Conservation (phyloP, 1,140 invertebrate species). For the Drosophila mojavensis region DNA sequence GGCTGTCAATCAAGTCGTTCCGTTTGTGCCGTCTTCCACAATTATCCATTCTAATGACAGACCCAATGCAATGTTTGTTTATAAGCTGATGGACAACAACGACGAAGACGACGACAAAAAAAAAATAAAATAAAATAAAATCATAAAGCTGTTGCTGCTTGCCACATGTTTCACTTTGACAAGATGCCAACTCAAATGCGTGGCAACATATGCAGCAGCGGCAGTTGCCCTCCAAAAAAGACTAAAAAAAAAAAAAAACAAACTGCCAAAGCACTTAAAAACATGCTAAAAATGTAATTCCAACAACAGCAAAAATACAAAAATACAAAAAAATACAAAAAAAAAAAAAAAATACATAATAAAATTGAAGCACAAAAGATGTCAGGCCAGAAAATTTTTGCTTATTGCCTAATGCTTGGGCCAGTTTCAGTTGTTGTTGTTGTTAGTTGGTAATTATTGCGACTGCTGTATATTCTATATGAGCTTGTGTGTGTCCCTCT, state of each 20-base stretch:
- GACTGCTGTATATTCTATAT: conserved; percentile 21
- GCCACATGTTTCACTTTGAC: conserved; percentile 75
- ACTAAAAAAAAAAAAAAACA: not conserved
- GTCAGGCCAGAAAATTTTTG: conserved; percentile 49
- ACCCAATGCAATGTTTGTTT: conserved; percentile 57
- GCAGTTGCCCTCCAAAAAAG: not conserved
- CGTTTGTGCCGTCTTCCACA: conserved; percentile 48
- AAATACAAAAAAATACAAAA: conserved; percentile 40
- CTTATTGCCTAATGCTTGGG: conserved; percentile 46
- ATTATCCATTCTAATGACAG: conserved; percentile 80
- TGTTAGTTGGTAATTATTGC: conserved; percentile 27
- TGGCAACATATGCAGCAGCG: conserved; percentile 25
- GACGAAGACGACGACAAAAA: conserved; percentile 9
- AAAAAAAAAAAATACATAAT: conserved; percentile 37
- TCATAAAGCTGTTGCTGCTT: conserved; percentile 54
- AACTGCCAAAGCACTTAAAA: conserved; percentile 65
- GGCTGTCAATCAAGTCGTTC: conserved; percentile 59
- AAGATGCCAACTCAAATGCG: conserved; percentile 69
- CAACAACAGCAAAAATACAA: conserved; percentile 31
- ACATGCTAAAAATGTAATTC: conserved; percentile 53
- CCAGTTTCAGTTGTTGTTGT: conserved; percentile 28
- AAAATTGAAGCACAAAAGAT: conserved; percentile 43
- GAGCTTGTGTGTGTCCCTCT: conserved; percentile 1
- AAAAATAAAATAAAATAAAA: too few relatives aligned
- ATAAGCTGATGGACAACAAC: conserved; percentile 16